A percentile compares a stretch with the other conserved stretches of the same genome.
These are phyloP conservation scores for Hyposoter dolosus DNA, from an alignment of 2,888 invertebrate species.

Conservation along the genomic window DNA sequence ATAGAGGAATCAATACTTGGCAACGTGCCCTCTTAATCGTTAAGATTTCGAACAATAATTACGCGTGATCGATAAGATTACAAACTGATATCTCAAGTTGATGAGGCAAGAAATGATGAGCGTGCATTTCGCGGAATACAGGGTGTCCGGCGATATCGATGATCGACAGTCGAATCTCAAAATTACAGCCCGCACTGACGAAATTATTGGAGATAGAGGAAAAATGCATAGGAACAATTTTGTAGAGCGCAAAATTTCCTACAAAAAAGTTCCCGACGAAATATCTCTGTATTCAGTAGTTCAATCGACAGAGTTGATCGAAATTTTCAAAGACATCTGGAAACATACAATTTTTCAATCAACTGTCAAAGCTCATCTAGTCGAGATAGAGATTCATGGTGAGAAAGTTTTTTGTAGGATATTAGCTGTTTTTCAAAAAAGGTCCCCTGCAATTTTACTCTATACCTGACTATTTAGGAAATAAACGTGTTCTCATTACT, in stretches of 20 bases:
- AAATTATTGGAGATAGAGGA: background rate
- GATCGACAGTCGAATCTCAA: background rate
- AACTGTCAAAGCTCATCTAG: background rate
- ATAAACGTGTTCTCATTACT: background rate
- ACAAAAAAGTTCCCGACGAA: too few relatives aligned
- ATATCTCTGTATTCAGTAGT: too few relatives aligned
- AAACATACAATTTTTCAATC: background rate
- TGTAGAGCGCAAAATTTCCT: too few relatives aligned
- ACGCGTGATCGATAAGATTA: constrained; percentile 12
- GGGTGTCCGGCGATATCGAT: background rate
- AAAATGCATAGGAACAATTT: too few relatives aligned
- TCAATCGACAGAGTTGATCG: too few relatives aligned
- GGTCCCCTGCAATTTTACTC: background rate
- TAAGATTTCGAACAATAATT: constrained; percentile 5
- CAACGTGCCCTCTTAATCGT: constrained; percentile 12
- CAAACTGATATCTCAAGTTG: constrained; percentile 14
- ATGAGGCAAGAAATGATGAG: constrained; percentile 1
- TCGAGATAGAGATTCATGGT: background rate
- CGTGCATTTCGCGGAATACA: background rate
- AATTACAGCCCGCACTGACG: background rate
- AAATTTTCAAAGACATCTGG: background rate
- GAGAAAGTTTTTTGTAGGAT: background rate
- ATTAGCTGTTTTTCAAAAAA: background rate
- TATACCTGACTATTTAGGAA: background rate
- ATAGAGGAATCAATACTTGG: constrained; percentile 60